These are phyloP conservation scores for Griposia aprilina DNA, from an alignment of 2,888 invertebrate species.

Conservation along the genomic window DNA sequence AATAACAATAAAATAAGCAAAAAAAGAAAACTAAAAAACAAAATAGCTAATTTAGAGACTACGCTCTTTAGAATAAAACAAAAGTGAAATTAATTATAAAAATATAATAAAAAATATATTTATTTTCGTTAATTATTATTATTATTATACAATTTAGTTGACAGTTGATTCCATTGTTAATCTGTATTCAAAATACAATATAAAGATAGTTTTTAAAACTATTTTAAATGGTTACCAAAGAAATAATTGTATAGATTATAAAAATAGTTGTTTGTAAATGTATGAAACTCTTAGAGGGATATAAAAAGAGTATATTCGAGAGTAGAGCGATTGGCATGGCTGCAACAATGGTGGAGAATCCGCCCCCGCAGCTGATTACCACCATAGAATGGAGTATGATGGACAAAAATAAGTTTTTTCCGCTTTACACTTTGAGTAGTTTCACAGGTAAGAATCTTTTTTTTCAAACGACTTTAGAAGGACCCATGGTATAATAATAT, in stretches of 20 bases:
- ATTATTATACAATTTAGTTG: constrained; percentile 60
- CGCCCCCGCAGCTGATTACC: constrained; percentile 92
- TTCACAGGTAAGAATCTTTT: constrained; percentile 92
- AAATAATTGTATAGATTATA: constrained; percentile 44
- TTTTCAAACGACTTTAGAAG: no score
- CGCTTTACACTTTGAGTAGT: constrained; percentile 97
- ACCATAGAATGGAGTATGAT: constrained; percentile 99
- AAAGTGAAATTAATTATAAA: constrained; percentile 60
- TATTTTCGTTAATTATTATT: constrained; percentile 67
- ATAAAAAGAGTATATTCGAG: constrained; percentile 33
- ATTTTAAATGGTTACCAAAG: constrained; percentile 76
- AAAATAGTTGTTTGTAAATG: constrained; percentile 76
- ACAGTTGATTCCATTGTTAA: constrained; percentile 63
- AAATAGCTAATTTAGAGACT: constrained; percentile 69
- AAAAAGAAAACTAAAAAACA: constrained; percentile 18
- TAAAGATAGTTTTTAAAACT: constrained; percentile 66
- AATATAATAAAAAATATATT: constrained; percentile 55
- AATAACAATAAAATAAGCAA: constrained; percentile 26
- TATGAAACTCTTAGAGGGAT: constrained; percentile 68
- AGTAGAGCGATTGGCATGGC: constrained; percentile 73
- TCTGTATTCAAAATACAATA: constrained; percentile 63
- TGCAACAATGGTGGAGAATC: constrained; percentile 90
- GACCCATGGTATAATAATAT: no score
- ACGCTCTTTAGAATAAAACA: constrained; percentile 67
- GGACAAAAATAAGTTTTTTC: constrained; percentile 98